Percentiles rank a stretch among this genome's conserved stretches.
These are phyloP conservation scores for Macrochelys suwanniensis DNA, from an alignment of 2,797 vertebrate species.

Conservation along the genomic window DNA sequence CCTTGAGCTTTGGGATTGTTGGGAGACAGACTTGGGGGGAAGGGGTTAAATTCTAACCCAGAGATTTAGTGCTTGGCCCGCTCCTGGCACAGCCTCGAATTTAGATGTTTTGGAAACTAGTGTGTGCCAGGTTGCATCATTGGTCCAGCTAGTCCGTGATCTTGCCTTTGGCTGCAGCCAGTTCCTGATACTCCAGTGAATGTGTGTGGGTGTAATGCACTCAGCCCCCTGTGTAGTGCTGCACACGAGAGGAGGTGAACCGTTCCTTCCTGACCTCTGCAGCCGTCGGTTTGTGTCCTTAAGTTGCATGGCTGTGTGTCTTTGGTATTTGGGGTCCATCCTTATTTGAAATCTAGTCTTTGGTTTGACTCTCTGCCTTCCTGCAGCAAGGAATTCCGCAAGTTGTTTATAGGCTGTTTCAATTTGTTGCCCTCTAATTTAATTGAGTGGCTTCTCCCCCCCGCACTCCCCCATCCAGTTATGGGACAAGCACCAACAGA, in stretches of 20 bases:
- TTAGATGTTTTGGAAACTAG: not conserved
- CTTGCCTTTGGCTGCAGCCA: not conserved
- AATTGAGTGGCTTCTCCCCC: not conserved
- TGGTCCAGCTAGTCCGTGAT: not conserved
- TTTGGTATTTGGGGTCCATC: not conserved
- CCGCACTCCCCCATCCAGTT: not conserved
- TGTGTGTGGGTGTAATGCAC: not conserved
- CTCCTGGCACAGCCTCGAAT: not conserved
- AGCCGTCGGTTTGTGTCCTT: not conserved
- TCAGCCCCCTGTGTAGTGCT: not conserved
- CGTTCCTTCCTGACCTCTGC: not conserved
- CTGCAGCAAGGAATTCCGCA: not conserved
- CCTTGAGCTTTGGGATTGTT: not conserved
- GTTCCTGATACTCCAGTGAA: not conserved
- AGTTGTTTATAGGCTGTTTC: not conserved
- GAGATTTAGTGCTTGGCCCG: not conserved
- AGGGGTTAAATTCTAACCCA: not conserved
- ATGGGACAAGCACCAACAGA: not conserved
- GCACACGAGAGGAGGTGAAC: not conserved
- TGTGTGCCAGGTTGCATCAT: not conserved
- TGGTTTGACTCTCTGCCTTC: not conserved
- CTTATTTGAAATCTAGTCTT: not conserved
- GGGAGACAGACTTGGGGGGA: not conserved
- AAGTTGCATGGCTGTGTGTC: not conserved
- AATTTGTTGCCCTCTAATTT: not conserved